These are phyloP conservation scores for Pituophis catenifer DNA, from an alignment of 2,113 vertebrate species.

Conservation along the genomic window DNA sequence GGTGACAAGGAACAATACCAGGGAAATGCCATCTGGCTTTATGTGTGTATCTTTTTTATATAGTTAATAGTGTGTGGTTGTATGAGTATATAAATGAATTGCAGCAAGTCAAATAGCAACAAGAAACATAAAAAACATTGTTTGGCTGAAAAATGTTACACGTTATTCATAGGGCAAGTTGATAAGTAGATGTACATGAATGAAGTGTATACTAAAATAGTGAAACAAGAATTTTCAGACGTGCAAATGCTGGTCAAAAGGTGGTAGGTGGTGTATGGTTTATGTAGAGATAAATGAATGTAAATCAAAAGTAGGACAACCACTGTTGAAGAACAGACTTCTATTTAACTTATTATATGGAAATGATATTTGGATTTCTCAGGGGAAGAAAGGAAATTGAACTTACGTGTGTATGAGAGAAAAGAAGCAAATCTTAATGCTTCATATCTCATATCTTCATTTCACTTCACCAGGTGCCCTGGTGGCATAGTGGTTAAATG, in stretches of 20 bases:
- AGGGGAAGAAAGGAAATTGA: neutral
- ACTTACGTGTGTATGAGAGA: neutral
- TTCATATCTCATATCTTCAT: neutral
- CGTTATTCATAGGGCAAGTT: neutral
- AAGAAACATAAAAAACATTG: neutral
- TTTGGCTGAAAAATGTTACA: neutral
- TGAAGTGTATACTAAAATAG: neutral
- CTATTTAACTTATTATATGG: neutral
- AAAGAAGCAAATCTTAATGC: neutral
- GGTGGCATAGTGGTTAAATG: neutral
- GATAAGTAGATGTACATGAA: neutral
- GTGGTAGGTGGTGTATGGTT: neutral
- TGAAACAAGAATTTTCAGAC: neutral
- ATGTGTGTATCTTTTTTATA: neutral
- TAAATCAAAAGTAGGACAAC: neutral
- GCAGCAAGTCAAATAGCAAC: neutral
- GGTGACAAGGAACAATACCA: neutral
- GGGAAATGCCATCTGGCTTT: neutral
- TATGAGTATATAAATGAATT: neutral
- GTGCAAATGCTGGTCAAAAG: neutral
- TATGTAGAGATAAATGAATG: neutral
- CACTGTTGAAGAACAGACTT: neutral
- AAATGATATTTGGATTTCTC: neutral
- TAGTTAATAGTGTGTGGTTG: neutral
- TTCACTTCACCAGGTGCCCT: neutral